Conservation (phyloP, 2,888 invertebrate species). For the Cheilosia variabilis region DNA sequence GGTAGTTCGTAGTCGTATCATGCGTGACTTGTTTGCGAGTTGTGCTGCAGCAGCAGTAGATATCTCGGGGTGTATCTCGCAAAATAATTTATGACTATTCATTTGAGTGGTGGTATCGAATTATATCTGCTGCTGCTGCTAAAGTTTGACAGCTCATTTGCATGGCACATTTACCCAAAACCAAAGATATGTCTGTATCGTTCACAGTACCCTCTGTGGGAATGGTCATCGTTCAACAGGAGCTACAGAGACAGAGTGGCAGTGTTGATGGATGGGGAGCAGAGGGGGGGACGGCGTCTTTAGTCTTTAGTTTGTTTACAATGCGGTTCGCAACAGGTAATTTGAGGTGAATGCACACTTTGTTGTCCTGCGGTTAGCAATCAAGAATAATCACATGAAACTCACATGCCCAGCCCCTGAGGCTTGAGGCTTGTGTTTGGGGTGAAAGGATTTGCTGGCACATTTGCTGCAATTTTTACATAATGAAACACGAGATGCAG, state of each 20-base stretch:
- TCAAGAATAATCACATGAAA: conserved; percentile 57
- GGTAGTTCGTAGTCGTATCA: conserved; percentile 13
- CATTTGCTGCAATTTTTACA: conserved; percentile 42
- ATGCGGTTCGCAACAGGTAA: conserved; percentile 60
- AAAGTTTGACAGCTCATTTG: conserved; percentile 73
- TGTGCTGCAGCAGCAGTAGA: conserved; percentile 38
- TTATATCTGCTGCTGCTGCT: conserved; percentile 22
- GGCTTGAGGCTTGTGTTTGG: conserved; percentile 23
- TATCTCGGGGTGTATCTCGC: conserved; percentile 50
- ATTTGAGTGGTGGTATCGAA: conserved; percentile 56
- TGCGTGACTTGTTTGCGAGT: conserved; percentile 69
- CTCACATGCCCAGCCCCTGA: conserved; percentile 8
- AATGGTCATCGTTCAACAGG: conserved; percentile 58
- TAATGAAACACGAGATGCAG: conserved; percentile 54
- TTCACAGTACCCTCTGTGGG: conserved; percentile 3
- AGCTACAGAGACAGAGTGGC: background rate
- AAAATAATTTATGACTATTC: conserved; percentile 70
- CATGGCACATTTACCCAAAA: conserved; percentile 36
- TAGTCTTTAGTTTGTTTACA: conserved; percentile 16
- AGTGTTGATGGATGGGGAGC: background rate
- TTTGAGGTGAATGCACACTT: conserved; percentile 70
- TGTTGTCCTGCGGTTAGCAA: conserved; percentile 67
- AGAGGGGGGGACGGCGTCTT: no score
- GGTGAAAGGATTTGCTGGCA: conserved; percentile 41
- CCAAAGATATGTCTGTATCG: background rate